Conservation (phyloP, 2,113 vertebrate species). For the Psittacus erithacus region DNA sequence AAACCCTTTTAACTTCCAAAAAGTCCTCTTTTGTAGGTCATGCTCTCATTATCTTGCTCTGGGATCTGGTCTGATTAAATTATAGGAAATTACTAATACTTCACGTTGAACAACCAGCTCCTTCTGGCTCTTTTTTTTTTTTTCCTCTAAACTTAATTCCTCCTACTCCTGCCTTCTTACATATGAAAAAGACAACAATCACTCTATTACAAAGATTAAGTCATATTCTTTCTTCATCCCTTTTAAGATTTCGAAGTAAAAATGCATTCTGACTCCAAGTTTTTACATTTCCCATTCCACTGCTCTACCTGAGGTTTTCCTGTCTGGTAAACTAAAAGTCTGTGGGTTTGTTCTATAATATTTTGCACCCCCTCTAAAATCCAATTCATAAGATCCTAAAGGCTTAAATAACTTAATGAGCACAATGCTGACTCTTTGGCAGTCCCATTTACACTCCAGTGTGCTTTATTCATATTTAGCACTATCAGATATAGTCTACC, state of each 20-base stretch:
- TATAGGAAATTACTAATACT: conserved; percentile 78
- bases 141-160: conserved; percentile 53
- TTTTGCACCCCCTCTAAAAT: conserved; percentile 15
- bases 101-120: conserved; percentile 67
- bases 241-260: not conserved
- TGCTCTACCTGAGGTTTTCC: not conserved
- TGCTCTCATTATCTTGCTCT: conserved; percentile 77
- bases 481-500: not conserved
- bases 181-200: conserved; percentile 14
- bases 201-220: not conserved
- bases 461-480: conserved; percentile 34
- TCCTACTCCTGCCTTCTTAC: conserved; percentile 40
- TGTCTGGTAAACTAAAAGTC: not conserved
- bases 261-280: not conserved
- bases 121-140: conserved; percentile 42
- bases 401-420: not conserved
- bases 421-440: not conserved
- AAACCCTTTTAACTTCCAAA: conserved; percentile 66
- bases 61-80: conserved; percentile 78
- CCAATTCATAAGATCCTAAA: conserved; percentile 19
- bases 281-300: not conserved
- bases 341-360: not conserved
- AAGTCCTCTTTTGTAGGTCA: conserved; percentile 77
- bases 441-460: not conserved
- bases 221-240: not conserved